Evolutionary conservation across 30 jellyfish, hydroid and myxozoan species (phyloP).

Genomic region (Haliclystus octoradiatus): DNA sequence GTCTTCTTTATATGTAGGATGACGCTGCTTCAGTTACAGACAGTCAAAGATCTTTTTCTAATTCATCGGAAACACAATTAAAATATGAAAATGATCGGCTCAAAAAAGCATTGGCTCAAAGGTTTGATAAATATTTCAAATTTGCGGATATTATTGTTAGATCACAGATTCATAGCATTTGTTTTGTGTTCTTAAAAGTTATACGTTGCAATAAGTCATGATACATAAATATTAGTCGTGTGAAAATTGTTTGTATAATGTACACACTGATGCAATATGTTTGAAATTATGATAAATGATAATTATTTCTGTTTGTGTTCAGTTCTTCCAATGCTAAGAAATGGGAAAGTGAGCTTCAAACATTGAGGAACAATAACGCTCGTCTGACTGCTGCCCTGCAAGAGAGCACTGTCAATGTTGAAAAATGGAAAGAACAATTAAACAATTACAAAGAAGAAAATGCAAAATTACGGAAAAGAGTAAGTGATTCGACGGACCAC

Average conservation of each 20-base stretch:
- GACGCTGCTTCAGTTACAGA: constrained; percentile 49
- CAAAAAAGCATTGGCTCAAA: constrained; percentile 88
- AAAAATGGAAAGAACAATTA: constrained; percentile 89
- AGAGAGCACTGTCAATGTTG: constrained; percentile 87
- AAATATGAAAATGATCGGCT: constrained; percentile 87
- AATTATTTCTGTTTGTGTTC: neutral
- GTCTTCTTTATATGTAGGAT: constrained; percentile 36
- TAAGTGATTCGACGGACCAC: neutral
- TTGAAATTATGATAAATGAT: too few species aligned
- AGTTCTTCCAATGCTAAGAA: constrained; percentile 90
- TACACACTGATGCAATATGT: too few species aligned
- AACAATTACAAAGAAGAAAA: constrained; percentile 85
- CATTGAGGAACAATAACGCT: constrained; percentile 83
- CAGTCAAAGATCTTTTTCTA: constrained; percentile 65
- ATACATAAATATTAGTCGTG: too few species aligned
- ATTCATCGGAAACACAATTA: constrained; percentile 65
- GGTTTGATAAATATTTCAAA: too few species aligned
- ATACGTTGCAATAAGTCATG: too few species aligned
- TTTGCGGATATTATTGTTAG: too few species aligned
- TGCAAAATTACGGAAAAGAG: constrained; percentile 57
- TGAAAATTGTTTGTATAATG: too few species aligned
- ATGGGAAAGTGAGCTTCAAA: constrained; percentile 91
- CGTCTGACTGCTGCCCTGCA: constrained; percentile 93
- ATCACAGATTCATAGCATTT: too few species aligned
- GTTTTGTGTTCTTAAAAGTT: too few species aligned